Evolutionary conservation across 2,888 invertebrate genomes (phyloP).

Genomic region (Drosophila helvetica): DNA sequence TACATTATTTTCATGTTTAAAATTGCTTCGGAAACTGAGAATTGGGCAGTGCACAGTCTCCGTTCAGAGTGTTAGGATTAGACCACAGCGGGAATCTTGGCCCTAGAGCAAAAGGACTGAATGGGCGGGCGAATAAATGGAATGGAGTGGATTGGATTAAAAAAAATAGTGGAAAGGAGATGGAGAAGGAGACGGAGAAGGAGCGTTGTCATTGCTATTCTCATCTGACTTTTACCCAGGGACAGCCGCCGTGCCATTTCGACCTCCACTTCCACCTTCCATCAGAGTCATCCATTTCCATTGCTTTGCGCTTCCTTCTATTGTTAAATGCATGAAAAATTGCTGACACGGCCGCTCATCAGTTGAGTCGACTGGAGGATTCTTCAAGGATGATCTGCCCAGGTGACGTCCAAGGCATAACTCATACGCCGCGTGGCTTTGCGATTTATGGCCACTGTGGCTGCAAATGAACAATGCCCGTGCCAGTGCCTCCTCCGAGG

Average conservation of each 20-base stretch:
- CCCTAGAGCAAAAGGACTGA: too few relatives aligned
- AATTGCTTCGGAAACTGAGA: too few relatives aligned
- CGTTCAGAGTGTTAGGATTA: not conserved
- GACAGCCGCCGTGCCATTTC: too few relatives aligned
- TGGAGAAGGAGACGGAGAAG: slow-evolving; percentile 6
- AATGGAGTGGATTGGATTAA: slow-evolving; percentile 24
- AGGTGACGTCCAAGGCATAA: slow-evolving; percentile 56
- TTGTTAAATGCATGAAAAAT: slow-evolving; percentile 78
- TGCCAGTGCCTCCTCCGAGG: not conserved
- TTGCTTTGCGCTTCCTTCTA: slow-evolving; percentile 41
- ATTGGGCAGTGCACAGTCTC: not conserved
- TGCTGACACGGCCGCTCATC: slow-evolving; percentile 64
- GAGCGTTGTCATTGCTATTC: slow-evolving; percentile 26
- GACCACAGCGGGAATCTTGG: too few relatives aligned
- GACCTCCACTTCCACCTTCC: not conserved
- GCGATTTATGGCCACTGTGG: slow-evolving; percentile 66
- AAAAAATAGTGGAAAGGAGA: slow-evolving; percentile 24
- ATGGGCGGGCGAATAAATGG: slow-evolving; percentile 7
- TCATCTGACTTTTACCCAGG: not conserved
- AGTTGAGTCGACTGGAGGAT: slow-evolving; percentile 10
- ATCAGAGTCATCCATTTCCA: slow-evolving; percentile 25
- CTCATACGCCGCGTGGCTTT: slow-evolving; percentile 65
- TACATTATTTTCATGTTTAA: too few relatives aligned
- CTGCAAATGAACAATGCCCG: slow-evolving; percentile 74
- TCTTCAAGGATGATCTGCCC: slow-evolving; percentile 15